Evolutionary conservation across 2,113 vertebrate species (phyloP), one percentile per base, ranked within the genome.

Genomic region (Erpornis zantholeuca): DNA sequence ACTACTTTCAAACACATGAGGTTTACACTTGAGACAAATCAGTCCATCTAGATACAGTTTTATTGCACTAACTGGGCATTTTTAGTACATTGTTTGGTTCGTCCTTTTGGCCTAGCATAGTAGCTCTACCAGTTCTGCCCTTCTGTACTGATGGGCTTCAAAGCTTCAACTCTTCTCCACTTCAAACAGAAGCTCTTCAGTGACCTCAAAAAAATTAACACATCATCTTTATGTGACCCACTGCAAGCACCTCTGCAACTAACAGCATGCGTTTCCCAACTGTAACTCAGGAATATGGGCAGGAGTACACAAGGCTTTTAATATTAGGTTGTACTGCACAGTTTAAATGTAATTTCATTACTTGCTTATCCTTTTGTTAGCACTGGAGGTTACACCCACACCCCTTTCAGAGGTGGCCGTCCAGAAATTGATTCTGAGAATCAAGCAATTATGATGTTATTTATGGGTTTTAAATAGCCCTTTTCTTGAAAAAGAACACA

Each of bases 321-420:
- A 16, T 71, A 83, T 4, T 2, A 38, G 11, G 7, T 27, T 45
- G 20, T 9, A 77, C 75, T 22, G 35, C 12, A 54, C 17, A 59
- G 10, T 5, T 38, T 38, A 86, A 63, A 50, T 2, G 14, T 9
- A 31, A 64, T 53, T 90, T 68, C 70, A 73, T 56, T 38, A 69
- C 33, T n/a, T 86, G 54, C 5, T 73, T 81, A 47, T 29, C 18
- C 16, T 86, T 90, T 68, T n/a, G 7, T 31, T 68, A 71, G 50
- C n/a, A 20, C 12, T 45, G 50, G 31, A 82, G 10, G 31, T 60
- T 54, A 86, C 1, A 1, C 44, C 14, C 65, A 54, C 27, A 53
- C 2, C 9, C 9, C 35, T 29, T 50, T 49, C 29, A 31, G 1
- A 63, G 17, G 20, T 1, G 1, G n/a, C 10, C 25, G 45, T 59